Percentiles rank a stretch among this genome's conserved stretches.
These are phyloP conservation scores for Empis stercorea DNA, from an alignment of 2,888 invertebrate species.

Conservation along the genomic window DNA sequence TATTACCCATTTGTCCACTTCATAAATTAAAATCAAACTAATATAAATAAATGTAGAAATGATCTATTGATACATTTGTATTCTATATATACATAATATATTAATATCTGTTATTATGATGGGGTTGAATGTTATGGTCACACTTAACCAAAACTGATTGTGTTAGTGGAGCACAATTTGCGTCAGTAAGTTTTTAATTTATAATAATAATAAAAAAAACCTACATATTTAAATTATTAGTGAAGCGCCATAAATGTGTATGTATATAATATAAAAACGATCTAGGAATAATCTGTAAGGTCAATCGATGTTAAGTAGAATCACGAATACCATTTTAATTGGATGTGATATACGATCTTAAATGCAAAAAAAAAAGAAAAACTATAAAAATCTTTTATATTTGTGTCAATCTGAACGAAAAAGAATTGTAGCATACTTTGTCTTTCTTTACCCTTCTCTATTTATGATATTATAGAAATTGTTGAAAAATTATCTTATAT, in stretches of 20 bases:
- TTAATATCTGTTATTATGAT: neutral
- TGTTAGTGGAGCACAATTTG: conserved; percentile 1
- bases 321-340: conserved; percentile 39
- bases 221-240: neutral
- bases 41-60: too few relatives aligned
- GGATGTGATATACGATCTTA: conserved; percentile 27
- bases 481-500: too few relatives aligned
- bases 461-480: too few relatives aligned
- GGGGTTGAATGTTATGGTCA: conserved; percentile 1
- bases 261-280: conserved; percentile 4
- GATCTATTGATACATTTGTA: neutral
- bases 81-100: too few relatives aligned
- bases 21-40: too few relatives aligned
- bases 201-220: neutral
- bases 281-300: conserved; percentile 35
- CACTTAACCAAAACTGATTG: neutral
- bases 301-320: conserved; percentile 41
- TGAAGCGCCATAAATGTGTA: neutral
- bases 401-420: neutral
- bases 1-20: too few relatives aligned
- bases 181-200: neutral
- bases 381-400: neutral
- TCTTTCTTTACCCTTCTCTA: too few relatives aligned
- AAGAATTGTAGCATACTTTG: too few relatives aligned
- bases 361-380: neutral